phyloP scores from a whole-genome alignment of 2,797 vertebrate genomes.

The Xerus rutilus region DNA sequence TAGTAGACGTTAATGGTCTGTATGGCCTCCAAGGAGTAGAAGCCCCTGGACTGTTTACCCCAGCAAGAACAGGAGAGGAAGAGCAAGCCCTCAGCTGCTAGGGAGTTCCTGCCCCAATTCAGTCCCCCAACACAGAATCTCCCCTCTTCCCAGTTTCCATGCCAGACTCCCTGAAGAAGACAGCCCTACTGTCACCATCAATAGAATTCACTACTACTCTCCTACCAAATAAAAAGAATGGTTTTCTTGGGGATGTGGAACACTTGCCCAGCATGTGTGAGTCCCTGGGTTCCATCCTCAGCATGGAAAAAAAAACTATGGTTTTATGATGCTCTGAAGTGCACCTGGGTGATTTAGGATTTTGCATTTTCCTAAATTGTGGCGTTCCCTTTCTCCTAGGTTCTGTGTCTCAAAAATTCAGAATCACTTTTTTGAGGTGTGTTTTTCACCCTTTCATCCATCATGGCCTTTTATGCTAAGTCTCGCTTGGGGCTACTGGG shows the following conservation, averaged over 20 bases:
- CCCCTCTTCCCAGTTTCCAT: no score
- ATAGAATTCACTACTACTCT: no score
- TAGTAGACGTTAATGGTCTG: no score
- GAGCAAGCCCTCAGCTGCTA: no score
- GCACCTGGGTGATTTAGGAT: not conserved
- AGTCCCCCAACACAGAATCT: no score
- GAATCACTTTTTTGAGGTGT: not conserved
- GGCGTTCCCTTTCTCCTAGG: not conserved
- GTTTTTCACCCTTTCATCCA: not conserved
- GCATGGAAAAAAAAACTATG: not conserved
- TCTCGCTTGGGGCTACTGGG: not conserved
- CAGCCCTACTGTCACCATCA: no score
- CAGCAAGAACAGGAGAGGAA: no score
- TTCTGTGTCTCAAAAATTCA: not conserved
- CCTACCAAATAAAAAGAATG: not conserved
- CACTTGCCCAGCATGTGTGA: not conserved
- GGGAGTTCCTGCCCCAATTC: no score
- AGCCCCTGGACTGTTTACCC: no score
- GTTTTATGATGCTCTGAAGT: not conserved
- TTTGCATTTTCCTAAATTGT: not conserved
- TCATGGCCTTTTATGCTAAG: not conserved
- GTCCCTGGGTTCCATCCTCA: not conserved
- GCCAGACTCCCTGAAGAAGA: no score
- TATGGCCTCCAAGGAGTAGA: no score
- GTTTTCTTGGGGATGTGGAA: not conserved